These are phyloP conservation scores for Drymodes brunneopygia DNA, from an alignment of 2,113 vertebrate genomes.

Conservation along the genomic window DNA sequence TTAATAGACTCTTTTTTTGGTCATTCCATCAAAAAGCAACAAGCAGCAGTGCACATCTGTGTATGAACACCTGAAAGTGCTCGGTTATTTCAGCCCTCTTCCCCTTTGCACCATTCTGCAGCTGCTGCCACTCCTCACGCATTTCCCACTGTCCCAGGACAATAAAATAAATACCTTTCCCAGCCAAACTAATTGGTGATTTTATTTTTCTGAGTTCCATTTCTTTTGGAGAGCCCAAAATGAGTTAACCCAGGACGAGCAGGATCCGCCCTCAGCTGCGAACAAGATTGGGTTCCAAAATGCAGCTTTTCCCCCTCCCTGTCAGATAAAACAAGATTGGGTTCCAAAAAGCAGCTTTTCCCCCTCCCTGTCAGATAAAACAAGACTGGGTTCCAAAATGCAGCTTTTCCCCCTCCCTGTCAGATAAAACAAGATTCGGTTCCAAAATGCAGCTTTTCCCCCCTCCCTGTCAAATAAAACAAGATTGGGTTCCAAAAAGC, in stretches of 20 bases:
- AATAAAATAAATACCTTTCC: background rate
- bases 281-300: too few relatives aligned
- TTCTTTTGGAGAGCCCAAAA: background rate
- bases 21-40: background rate
- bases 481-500: background rate
- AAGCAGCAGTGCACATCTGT: rapidly evolving
- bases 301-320: too few relatives aligned
- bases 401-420: too few relatives aligned
- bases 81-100: background rate
- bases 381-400: too few relatives aligned
- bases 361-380: background rate
- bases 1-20: background rate
- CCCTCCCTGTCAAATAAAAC: too few relatives aligned
- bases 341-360: background rate
- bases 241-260: background rate
- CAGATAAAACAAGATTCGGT: too few relatives aligned
- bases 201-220: background rate
- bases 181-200: background rate
- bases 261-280: background rate
- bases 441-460: too few relatives aligned
- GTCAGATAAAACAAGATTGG: background rate
- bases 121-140: background rate
- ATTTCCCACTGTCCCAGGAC: background rate
- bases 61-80: background rate
- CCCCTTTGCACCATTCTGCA: background rate